Evolutionary conservation across 2,113 vertebrate species (phyloP).

Genomic region (Lepisosteus oculatus): DNA sequence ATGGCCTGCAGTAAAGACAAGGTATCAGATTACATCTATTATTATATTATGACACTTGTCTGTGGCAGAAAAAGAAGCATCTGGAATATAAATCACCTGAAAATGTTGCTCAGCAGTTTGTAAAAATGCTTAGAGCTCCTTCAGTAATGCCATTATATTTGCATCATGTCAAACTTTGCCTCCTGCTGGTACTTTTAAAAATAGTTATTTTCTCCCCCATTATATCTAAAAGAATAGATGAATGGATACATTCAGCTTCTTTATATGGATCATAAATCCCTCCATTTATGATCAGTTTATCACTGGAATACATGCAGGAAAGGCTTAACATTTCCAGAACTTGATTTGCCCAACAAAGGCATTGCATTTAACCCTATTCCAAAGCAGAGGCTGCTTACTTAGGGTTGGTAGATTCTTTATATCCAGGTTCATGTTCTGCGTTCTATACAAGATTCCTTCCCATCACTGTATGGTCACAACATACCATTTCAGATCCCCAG

Average conservation of each 20-base stretch:
- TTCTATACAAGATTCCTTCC: too few relatives aligned
- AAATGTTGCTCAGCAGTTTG: slow-evolving; percentile 16
- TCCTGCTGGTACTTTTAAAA: slow-evolving; percentile 31
- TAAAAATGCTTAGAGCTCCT: slow-evolving; percentile 22
- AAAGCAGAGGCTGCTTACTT: slow-evolving; percentile 30
- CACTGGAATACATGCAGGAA: slow-evolving; percentile 41
- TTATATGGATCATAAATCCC: slow-evolving; percentile 54
- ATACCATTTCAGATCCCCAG: too few relatives aligned
- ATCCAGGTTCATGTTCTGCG: neutral
- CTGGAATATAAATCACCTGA: slow-evolving; percentile 28
- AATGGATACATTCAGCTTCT: slow-evolving; percentile 48
- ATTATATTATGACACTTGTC: slow-evolving; percentile 30
- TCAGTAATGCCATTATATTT: slow-evolving; percentile 24
- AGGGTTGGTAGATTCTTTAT: slow-evolving; percentile 20
- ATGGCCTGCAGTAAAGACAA: slow-evolving; percentile 22
- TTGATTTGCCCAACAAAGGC: slow-evolving; percentile 38
- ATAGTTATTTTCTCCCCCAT: slow-evolving; percentile 22
- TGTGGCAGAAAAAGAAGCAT: slow-evolving; percentile 26
- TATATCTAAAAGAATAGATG: slow-evolving; percentile 46
- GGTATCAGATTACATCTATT: slow-evolving; percentile 27
- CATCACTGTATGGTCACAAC: too few relatives aligned
- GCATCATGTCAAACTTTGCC: slow-evolving; percentile 32
- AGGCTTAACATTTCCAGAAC: slow-evolving; percentile 36
- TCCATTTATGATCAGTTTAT: slow-evolving; percentile 51
- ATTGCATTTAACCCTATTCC: slow-evolving; percentile 22